Conservation (phyloP, 2,888 invertebrate species). For the Hydrotaea diabolus region DNA sequence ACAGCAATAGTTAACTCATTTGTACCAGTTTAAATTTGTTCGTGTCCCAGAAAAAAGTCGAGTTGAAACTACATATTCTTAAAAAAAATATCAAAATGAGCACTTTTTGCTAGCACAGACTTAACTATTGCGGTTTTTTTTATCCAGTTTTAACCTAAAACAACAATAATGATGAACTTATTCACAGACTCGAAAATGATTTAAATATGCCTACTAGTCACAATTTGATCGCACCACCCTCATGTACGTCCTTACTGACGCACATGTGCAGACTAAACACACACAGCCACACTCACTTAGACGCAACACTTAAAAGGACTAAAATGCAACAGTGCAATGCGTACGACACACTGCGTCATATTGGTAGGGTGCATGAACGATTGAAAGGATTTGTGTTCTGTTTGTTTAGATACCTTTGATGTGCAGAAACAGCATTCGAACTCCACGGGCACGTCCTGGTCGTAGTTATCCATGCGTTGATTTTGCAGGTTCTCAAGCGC, state of each 20-base stretch:
- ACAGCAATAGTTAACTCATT: no score
- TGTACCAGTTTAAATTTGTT: no score
- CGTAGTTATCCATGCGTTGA: conserved; percentile 83
- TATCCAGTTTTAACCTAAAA: no score
- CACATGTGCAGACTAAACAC: not conserved
- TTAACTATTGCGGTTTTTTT: no score
- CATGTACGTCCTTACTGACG: not conserved
- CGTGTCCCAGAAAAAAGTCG: no score
- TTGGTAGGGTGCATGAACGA: not conserved
- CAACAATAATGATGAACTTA: no score
- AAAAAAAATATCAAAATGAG: no score
- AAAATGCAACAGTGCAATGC: not conserved
- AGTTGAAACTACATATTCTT: no score
- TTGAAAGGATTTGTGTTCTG: not conserved
- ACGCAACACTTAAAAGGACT: conserved; percentile 4
- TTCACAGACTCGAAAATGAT: no score
- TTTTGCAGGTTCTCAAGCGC: conserved; percentile 81
- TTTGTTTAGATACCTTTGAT: conserved; percentile 86
- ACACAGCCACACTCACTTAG: not conserved
- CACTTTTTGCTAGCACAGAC: no score
- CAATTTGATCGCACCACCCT: not conserved
- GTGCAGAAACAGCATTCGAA: conserved; percentile 99
- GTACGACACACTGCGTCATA: not conserved
- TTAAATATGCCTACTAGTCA: not conserved
- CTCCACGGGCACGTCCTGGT: conserved; percentile 95